Conservation (phyloP, 2,797 vertebrate genomes). For the Xerus rutilus region DNA sequence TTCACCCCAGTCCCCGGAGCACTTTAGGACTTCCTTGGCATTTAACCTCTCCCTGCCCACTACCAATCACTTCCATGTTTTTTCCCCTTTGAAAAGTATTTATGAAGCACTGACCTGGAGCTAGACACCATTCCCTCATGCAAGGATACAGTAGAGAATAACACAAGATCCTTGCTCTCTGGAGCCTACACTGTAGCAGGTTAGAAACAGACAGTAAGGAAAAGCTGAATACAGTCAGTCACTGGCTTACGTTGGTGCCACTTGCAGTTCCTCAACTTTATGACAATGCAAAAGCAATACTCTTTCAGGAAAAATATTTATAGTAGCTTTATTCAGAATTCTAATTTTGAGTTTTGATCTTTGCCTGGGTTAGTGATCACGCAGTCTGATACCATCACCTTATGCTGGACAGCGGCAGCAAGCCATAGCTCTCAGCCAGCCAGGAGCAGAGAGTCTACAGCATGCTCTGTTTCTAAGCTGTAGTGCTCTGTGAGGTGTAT, state of each 20-base stretch:
- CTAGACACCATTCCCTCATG: not conserved
- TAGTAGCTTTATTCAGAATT: not conserved
- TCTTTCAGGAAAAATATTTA: not conserved
- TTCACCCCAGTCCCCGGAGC: not conserved
- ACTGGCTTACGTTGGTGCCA: not conserved
- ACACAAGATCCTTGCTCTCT: not conserved
- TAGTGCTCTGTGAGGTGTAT: too few relatives aligned
- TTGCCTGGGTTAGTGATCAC: not conserved
- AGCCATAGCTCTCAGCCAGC: not conserved
- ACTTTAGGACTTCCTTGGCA: not conserved
- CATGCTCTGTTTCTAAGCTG: not conserved
- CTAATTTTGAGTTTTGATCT: not conserved
- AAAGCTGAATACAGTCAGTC: not conserved
- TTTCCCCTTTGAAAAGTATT: not conserved
- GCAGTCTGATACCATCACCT: not conserved
- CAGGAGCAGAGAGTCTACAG: not conserved
- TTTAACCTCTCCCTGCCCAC: not conserved
- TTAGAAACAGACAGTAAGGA: not conserved
- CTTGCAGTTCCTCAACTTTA: not conserved
- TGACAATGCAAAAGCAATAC: not conserved
- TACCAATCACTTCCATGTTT: not conserved
- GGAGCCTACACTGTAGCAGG: not conserved
- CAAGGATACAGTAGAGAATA: not conserved
- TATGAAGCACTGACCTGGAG: not conserved
- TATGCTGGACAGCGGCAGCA: not conserved